Evolutionary conservation across 2,797 vertebrate species (phyloP), one percentile per base, ranked within the genome.

Genomic region (Eulemur rubriventer): DNA sequence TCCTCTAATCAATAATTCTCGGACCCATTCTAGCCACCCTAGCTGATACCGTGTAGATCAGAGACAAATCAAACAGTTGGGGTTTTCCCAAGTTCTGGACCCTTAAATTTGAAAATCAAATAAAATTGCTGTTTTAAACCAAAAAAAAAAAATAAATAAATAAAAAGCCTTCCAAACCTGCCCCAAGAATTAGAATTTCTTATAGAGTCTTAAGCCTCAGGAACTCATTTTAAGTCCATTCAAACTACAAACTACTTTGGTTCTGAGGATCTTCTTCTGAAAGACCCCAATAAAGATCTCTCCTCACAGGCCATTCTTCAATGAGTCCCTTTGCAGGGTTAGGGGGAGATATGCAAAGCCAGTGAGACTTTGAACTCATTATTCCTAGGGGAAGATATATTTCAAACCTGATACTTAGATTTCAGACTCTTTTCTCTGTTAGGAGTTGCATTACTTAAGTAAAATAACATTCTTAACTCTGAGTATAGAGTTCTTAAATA

Each of bases 191-290:
- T 97, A 83, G 72, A 41, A 78, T 95, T 97, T 95, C 73, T 96
- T 97, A 90, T 70, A 84, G 76, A 84, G 52, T 88, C 89, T 95
- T 86, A 73, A 86, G 65, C 86, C 75, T 93, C 41, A 84, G 94
- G 72, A 93, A 87, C 72, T 94, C 70, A 81, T 95, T 82, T 94
- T 91, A 87, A 81, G n/a, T 87, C 33, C 28, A 59, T 87, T 95
- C 55, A 95, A 89, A 89, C 70, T 92, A 84, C 30, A 95, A 92
- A 97, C 65, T 84, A 92, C 59, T 96, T 95, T 86, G 78, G 8
- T 95, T 88, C n/a, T 95, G 63, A 89, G 95, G 89, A 63, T 91
- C 20, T 79, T 95, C 89, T 89, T 96, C 50, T 91, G 88, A 95
- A 94, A 96, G 79, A 65, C n/a, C 6, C 14, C 46, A 97, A 57